Conservation (phyloP, 2,888 invertebrate genomes). For the Athripsodes cinereus region DNA sequence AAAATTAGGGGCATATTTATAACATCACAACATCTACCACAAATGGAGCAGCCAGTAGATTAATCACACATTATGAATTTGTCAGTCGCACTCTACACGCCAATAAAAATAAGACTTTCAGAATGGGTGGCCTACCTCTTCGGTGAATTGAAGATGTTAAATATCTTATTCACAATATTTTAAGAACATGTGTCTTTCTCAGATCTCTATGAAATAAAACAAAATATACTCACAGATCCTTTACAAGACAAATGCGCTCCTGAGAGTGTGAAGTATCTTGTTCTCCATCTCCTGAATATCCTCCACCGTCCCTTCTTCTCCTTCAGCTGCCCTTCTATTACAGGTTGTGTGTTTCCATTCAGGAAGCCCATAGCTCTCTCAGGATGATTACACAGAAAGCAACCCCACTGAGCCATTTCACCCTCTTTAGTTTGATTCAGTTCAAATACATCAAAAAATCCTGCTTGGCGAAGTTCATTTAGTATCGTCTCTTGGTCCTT, state of each 20-base stretch:
- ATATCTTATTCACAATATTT: too few relatives aligned
- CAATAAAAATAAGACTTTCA: too few relatives aligned
- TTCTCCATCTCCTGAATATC: conserved; percentile 86
- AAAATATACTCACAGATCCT: conserved; percentile 61
- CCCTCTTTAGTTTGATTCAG: conserved; percentile 54
- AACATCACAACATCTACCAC: too few relatives aligned
- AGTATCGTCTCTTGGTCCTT: conserved; percentile 84
- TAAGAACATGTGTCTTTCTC: too few relatives aligned
- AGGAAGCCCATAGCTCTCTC: conserved; percentile 82
- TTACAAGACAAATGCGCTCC: conserved; percentile 86
- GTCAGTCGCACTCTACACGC: too few relatives aligned
- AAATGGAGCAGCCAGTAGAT: too few relatives aligned
- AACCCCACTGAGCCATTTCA: conserved; percentile 69
- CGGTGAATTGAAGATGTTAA: too few relatives aligned
- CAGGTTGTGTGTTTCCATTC: conserved; percentile 72
- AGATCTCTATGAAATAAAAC: background rate
- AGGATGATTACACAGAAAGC: conserved; percentile 90
- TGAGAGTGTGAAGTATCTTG: conserved; percentile 88
- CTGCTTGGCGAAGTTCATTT: conserved; percentile 77
- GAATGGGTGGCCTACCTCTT: too few relatives aligned
- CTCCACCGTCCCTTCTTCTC: conserved; percentile 92
- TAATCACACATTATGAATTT: too few relatives aligned
- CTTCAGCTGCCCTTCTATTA: conserved; percentile 85
- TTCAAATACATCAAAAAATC: conserved; percentile 92
- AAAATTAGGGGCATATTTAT: too few relatives aligned